Evolutionary conservation across 2,113 vertebrate species (phyloP).

Genomic region (Rhabdomys dilectus): DNA sequence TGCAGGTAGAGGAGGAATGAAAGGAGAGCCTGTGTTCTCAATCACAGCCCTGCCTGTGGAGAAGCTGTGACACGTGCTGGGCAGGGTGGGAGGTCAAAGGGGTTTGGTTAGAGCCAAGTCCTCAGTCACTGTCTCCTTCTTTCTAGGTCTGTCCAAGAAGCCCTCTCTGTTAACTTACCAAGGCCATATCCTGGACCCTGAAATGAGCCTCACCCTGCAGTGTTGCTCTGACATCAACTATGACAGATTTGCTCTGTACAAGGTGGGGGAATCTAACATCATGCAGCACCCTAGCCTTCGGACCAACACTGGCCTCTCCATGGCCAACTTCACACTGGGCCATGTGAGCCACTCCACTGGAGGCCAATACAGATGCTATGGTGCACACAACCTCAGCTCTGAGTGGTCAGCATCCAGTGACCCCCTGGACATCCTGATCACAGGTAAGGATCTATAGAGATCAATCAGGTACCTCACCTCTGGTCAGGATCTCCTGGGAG

Average conservation of each 20-base stretch:
- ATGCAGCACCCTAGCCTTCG: accelerated
- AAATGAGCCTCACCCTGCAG: not conserved
- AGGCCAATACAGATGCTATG: not conserved
- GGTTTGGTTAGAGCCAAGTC: not conserved
- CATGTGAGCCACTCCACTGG: not conserved
- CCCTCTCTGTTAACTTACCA: not conserved
- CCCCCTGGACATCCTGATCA: not conserved
- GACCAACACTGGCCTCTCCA: too few relatives aligned
- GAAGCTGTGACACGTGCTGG: too few relatives aligned
- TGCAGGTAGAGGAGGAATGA: too few relatives aligned
- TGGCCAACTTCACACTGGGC: not conserved
- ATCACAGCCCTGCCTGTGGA: not conserved
- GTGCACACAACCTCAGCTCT: not conserved
- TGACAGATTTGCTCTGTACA: not conserved
- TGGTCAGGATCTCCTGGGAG: too few relatives aligned
- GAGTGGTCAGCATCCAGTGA: not conserved
- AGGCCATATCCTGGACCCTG: not conserved
- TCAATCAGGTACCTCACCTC: too few relatives aligned
- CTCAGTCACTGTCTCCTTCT: not conserved
- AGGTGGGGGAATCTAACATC: accelerated
- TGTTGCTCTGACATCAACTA: not conserved
- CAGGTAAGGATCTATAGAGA: not conserved
- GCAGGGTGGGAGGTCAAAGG: not conserved
- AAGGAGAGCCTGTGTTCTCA: too few relatives aligned
- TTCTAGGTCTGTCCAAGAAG: not conserved